phyloP scores from a whole-genome alignment of 2,888 invertebrate species.

The Tetragonula carbonaria region DNA sequence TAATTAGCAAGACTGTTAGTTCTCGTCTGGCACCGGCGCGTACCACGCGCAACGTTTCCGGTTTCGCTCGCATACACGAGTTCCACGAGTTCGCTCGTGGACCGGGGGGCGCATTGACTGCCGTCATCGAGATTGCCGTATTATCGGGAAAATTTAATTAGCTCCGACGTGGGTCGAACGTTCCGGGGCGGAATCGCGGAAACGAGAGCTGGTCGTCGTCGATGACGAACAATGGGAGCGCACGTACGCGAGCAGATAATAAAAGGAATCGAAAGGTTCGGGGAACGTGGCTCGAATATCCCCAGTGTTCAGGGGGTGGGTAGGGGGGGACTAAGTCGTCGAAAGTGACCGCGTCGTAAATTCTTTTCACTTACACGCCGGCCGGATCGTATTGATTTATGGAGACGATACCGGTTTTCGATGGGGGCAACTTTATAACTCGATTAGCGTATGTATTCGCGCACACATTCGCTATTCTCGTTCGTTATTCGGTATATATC shows the following conservation, averaged over 20 bases:
- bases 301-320: constrained; percentile 44
- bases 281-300: constrained; percentile 72
- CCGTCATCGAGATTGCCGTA: constrained; percentile 72
- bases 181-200: not conserved
- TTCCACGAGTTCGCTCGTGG: not conserved
- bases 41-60: constrained; percentile 25
- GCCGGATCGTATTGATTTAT: constrained; percentile 28
- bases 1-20: constrained; percentile 70
- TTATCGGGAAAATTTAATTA: constrained; percentile 78
- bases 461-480: not conserved
- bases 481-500: not conserved
- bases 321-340: constrained; percentile 34
- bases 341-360: constrained; percentile 40
- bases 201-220: constrained; percentile 51
- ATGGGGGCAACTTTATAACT: not conserved
- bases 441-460: not conserved
- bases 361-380: constrained; percentile 41
- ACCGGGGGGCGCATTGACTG: constrained; percentile 18
- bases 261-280: constrained; percentile 65
- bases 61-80: constrained; percentile 16
- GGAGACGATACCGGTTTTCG: not conserved
- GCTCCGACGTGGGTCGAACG: constrained; percentile 56
- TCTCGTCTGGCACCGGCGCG: constrained; percentile 57
- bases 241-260: constrained; percentile 70
- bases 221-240: constrained; percentile 20